Evolutionary conservation across 2,797 vertebrate species (phyloP), one percentile per base, ranked within the genome.

Genomic region (Notolabrus celidotus): DNA sequence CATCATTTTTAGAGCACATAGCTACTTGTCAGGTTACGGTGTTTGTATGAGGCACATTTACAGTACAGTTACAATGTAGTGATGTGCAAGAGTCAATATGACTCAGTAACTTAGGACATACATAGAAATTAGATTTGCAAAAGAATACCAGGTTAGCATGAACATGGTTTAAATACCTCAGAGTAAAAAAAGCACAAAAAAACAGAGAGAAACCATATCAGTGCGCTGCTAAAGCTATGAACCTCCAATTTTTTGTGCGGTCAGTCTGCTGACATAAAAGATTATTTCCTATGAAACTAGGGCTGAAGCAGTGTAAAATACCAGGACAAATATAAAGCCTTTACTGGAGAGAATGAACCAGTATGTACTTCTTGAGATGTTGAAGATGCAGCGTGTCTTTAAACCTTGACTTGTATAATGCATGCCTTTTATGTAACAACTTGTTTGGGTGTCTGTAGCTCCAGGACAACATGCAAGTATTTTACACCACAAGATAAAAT

Each of bases 11-110:
- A 51, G 36, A 73, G 62, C 52, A 71, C 65, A 64, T 34, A 53
- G 36, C 22, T 65, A 68, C 34, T 72, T 83, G 29, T 74, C 31
- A 68, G 59, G 47, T 20, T 49, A 19, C 84, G 25, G 10, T 72
- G 56, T 86, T 79, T 43, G 58, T 83, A 66, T 83, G 80, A 85
- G 65, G 82, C 83, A 90, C 62, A 92, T 81, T 67, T 47, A 74
- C 71, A 93, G 61, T 92, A 85, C 86, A 93, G 70, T 73, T 84
- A 59, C 84, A 51, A 58, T 71, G 45, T 51, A 57, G 58, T 46
- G 75, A 68, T 79, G 86, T 19, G 62, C 68, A 77, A 51, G 82
- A 96, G 95, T 96, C 96, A 97, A 92, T 96, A 91, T 97, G 96
- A 96, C 94, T 93, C 92, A 94, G 8, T 84, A 83, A 89, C 67